A percentile compares a stretch with the other conserved stretches of the same genome.
Evolutionary conservation across 2,888 invertebrate genomes (phyloP).

Genomic region (Hypomecis atomaria): DNA sequence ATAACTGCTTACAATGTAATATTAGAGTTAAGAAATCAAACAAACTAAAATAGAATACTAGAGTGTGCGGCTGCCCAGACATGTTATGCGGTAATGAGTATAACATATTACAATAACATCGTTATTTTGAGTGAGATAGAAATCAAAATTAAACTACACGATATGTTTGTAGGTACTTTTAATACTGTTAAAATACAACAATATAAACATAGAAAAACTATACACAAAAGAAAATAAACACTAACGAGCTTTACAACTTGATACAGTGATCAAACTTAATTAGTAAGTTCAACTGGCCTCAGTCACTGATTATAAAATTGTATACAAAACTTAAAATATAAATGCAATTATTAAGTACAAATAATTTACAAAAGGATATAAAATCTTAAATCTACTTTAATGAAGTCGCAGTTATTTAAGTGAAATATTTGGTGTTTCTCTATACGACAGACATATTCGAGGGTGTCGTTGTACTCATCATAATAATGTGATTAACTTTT

Average conservation of each 20-base stretch:
- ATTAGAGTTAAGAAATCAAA: too few relatives aligned
- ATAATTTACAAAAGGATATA: conserved; percentile 34
- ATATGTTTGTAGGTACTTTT: conserved; percentile 56
- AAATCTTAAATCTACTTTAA: conserved; percentile 25
- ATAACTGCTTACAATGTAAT: too few relatives aligned
- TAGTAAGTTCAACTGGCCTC: conserved; percentile 38
- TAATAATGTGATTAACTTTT: too few relatives aligned
- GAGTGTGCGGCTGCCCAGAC: background rate
- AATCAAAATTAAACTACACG: background rate
- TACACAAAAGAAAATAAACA: conserved; percentile 67
- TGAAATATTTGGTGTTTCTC: conserved; percentile 13
- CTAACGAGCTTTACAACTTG: conserved; percentile 53
- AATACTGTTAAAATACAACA: conserved; percentile 84
- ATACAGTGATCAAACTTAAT: conserved; percentile 24
- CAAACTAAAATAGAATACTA: too few relatives aligned
- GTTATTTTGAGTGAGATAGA: too few relatives aligned
- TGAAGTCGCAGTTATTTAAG: conserved; percentile 7
- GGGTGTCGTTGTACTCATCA: too few relatives aligned
- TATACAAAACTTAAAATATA: conserved; percentile 39
- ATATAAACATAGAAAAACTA: conserved; percentile 73
- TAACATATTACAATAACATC: too few relatives aligned
- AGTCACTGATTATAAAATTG: conserved; percentile 24
- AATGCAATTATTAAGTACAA: conserved; percentile 56
- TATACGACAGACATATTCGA: too few relatives aligned
- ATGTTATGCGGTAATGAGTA: background rate